Conservation (phyloP, 1,140 invertebrate species). For the Thaumatotibia leucotreta region DNA sequence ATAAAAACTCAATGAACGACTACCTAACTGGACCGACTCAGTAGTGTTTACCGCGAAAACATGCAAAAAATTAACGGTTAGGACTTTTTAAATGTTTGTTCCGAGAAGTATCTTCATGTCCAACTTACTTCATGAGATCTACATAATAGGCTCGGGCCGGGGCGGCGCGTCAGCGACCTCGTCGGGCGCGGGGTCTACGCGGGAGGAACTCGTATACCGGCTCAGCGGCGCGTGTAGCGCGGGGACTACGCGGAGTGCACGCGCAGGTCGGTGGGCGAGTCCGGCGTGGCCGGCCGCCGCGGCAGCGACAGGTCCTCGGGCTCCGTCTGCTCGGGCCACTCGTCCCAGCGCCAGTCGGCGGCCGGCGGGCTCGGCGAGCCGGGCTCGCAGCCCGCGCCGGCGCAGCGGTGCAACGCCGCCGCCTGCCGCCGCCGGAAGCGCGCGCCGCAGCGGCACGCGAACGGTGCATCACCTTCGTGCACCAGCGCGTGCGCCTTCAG, state of each 20-base stretch:
- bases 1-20: slow-evolving; percentile 54
- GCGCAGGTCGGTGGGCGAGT: slow-evolving; percentile 66
- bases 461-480: slow-evolving; percentile 94
- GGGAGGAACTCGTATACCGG: slow-evolving; percentile 78
- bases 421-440: slow-evolving; percentile 90
- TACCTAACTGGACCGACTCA: slow-evolving; percentile 50
- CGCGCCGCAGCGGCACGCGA: slow-evolving; percentile 87
- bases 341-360: slow-evolving; percentile 66
- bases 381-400: slow-evolving; percentile 50
- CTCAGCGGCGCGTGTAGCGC: slow-evolving; percentile 54
- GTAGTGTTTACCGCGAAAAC: slow-evolving; percentile 52
- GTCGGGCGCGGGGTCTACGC: slow-evolving; percentile 55
- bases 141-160: background rate
- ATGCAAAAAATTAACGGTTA: slow-evolving; percentile 36
- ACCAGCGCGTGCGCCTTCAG: slow-evolving; percentile 93
- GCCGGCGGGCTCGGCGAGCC: slow-evolving; percentile 49
- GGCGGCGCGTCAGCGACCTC: background rate
- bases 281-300: slow-evolving; percentile 62
- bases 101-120: background rate
- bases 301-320: slow-evolving; percentile 86
- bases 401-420: slow-evolving; percentile 90
- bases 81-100: slow-evolving; percentile 25
- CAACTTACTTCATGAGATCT: background rate
- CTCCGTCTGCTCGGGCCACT: slow-evolving; percentile 88
- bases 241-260: slow-evolving; percentile 65